Conservation (phyloP, 1,140 invertebrate species). For the Yoshiicerus persimilis region DNA sequence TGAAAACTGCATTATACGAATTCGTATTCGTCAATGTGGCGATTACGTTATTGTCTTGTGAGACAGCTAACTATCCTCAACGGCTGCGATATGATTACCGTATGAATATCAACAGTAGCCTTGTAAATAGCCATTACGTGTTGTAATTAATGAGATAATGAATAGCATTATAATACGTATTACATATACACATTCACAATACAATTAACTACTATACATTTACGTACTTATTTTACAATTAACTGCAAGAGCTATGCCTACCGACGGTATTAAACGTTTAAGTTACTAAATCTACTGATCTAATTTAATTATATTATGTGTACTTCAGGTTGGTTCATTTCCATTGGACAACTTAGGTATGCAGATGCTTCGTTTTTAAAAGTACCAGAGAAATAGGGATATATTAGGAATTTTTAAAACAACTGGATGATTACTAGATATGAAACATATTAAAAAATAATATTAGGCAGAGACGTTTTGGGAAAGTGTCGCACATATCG, state of each 20-base stretch:
- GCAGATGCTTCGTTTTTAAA: background rate
- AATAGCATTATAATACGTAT: background rate
- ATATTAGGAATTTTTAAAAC: background rate
- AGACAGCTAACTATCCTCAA: background rate
- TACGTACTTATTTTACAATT: background rate
- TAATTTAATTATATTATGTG: background rate
- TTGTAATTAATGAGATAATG: background rate
- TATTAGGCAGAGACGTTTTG: background rate
- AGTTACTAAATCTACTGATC: background rate
- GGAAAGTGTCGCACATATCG: background rate
- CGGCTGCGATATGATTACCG: background rate
- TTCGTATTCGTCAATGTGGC: background rate
- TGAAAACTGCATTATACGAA: background rate
- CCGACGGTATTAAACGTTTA: background rate
- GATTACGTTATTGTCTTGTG: background rate
- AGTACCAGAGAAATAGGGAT: background rate
- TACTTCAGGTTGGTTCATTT: slow-evolving; percentile 11
- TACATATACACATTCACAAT: background rate
- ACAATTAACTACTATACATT: background rate
- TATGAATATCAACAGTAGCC: background rate
- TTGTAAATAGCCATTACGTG: background rate
- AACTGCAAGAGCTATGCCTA: background rate
- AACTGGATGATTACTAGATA: background rate
- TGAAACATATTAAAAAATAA: slow-evolving; percentile 1
- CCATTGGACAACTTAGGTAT: background rate